Base-by-base conservation (phyloP, 2,113 vertebrate species). In the Oenanthe melanoleuca region DNA sequence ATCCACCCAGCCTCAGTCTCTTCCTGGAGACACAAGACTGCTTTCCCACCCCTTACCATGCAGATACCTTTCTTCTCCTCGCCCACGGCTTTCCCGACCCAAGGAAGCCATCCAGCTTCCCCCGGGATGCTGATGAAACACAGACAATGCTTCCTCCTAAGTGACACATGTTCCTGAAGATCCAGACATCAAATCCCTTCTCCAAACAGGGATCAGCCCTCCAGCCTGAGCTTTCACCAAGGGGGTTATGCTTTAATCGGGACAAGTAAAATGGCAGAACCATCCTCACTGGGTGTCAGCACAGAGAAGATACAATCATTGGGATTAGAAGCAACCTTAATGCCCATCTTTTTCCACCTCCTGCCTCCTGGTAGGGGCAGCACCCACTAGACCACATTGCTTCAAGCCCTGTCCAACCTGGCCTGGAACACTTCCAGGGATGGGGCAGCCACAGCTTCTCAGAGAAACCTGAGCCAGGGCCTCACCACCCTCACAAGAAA, bases 281-380 rank as follows among this genome's bases (percentile, higher is more conserved):
- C 1, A 1, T 47, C 12, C 40, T 49, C 53, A 29, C 0, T 0
- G 0, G 33, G 9, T 25, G 26, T 24, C 2, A 1, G 17, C 8
- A 56, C 0, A 0, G 40, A 79, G 33, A 71, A 10, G 20, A 91
- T 0, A 59, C 10, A 80, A 64, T 8, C 5, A 17, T 53, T 6
- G 45, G 40, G 22, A 25, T 18, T 50, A 33, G 57, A 72, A 86
- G 11, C 0, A 9, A 44, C 25, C n/a, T 88, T 63, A 37, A 38
- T 29, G 33, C 5, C 13, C 59, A 8, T 2, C 12, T n/a, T 40
- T 29, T 23, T 50, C 9, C 34, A 53, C 2, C 2, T 6, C 7
- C 13, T 66, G 66, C 38, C 11, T 37, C 34, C 34, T 37, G 12
- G 8, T 5, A 52, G 50, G 11, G 60, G 73, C 45, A 26, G 2